A percentile compares a stretch with the other conserved stretches of the same genome.
These are phyloP conservation scores for Phalloptychus januarius DNA, from an alignment of 2,797 vertebrate species.

Conservation along the genomic window DNA sequence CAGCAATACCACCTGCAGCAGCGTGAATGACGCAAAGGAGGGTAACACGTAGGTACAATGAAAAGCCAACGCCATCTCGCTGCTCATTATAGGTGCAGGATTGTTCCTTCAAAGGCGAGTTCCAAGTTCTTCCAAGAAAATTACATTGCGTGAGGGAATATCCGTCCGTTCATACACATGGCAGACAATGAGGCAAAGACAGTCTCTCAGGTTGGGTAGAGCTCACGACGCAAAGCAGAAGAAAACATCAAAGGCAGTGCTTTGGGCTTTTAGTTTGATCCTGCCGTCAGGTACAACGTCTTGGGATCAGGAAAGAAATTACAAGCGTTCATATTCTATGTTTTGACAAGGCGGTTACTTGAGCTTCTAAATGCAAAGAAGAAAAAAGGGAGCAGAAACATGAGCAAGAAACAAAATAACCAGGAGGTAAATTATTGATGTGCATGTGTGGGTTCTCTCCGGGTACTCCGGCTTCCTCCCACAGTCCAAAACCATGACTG, in stretches of 20 bases:
- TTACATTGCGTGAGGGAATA: background rate
- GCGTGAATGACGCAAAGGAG: background rate
- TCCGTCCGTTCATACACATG: background rate
- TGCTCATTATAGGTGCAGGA: background rate
- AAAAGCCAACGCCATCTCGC: background rate
- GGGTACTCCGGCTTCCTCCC: no score
- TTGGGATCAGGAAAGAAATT: background rate
- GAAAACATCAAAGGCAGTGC: background rate
- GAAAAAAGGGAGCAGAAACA: background rate
- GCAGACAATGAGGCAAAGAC: background rate
- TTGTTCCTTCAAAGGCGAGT: background rate
- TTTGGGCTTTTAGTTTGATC: slow-evolving; percentile 1
- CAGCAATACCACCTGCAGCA: background rate
- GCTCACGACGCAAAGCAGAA: background rate
- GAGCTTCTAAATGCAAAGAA: background rate
- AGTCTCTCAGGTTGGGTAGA: background rate
- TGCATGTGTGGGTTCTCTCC: no score
- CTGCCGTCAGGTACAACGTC: background rate
- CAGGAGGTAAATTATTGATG: background rate
- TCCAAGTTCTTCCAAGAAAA: background rate
- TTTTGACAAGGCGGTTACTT: background rate
- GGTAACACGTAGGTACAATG: background rate
- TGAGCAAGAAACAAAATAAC: background rate
- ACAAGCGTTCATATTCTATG: background rate
- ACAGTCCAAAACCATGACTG: no score